Evolutionary conservation across 2,113 vertebrate species (phyloP), one percentile per base, ranked within the genome.

Genomic region (Panthera leo): DNA sequence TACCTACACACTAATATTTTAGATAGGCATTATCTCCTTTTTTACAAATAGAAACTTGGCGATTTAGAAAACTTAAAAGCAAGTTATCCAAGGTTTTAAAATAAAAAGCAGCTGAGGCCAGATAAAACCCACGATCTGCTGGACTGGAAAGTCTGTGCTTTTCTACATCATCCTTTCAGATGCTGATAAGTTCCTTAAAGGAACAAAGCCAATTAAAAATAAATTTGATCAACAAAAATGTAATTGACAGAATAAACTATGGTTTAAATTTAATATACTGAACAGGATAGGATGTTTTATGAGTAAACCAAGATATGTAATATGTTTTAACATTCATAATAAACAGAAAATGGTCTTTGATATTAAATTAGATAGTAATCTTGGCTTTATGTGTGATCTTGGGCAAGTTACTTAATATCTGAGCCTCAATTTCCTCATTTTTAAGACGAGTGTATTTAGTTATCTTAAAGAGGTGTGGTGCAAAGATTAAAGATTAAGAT

Each of bases 311-410:
- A 95, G 42, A 91, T 55, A 91, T 1, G 13, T 45, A 92, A 31
- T 73, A 48, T 12, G 58, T 12, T 95, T 82, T 94, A 91, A 84
- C 18, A 82, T 31, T 78, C 25, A 89, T 78, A 92, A 70, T 63
- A 92, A 88, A 95, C 91, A 85, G 61, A 96, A 92, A 93, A 91
- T 84, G 13, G 13, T 84, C 14, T 96, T 70, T 76, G 55, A 48
- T 48, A 85, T 48, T 75, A 92, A 87, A 53, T 78, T 91, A 91
- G 23, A 31, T 53, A 92, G n/a, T 51, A 70, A 85, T 88, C 36
- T 48, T 95, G 42, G 21, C 42, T 51, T 5, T 71, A 34, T 13
- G 31, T 83, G 29, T 88, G n/a, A 96, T 80, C 12, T 31, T 23
- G 58, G 58, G 58, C 58, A 61, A 61, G 58, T 61, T 61, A 61